Evolutionary conservation across 2,888 invertebrate species (phyloP).

Genomic region (Pherbina coryleti): DNA sequence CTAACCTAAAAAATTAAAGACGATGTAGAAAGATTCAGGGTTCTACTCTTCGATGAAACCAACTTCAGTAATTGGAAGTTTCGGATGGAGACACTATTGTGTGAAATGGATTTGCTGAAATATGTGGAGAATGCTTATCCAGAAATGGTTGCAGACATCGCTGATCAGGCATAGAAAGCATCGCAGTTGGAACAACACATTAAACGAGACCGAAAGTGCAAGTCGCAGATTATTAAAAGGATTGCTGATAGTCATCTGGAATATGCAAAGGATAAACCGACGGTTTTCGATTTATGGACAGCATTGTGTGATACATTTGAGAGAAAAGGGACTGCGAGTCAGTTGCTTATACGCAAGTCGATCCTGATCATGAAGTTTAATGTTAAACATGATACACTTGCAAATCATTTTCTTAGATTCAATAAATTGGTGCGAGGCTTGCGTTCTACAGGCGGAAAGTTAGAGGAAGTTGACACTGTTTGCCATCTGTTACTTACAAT

Average conservation of each 20-base stretch:
- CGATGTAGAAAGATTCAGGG: not conserved
- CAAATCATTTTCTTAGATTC: constrained; percentile 49
- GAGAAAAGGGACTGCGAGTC: constrained; percentile 17
- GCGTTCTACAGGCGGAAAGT: constrained; percentile 58
- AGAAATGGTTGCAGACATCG: not conserved
- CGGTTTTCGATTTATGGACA: not conserved
- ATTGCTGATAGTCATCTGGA: constrained; percentile 12
- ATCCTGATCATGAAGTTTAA: constrained; percentile 5
- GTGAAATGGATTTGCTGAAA: constrained; percentile 42
- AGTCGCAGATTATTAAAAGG: constrained; percentile 44
- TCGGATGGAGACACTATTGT: constrained; percentile 48
- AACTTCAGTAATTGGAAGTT: constrained; percentile 49
- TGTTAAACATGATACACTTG: not conserved
- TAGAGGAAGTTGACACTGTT: constrained; percentile 62
- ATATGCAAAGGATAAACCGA: not conserved
- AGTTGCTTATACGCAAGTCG: not conserved
- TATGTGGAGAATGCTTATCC: constrained; percentile 35
- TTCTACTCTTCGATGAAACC: constrained; percentile 39
- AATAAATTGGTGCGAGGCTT: constrained; percentile 61
- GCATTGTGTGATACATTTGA: not conserved
- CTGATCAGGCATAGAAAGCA: not conserved
- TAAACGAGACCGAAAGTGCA: constrained; percentile 45
- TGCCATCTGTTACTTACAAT: constrained; percentile 61
- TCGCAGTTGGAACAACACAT: constrained; percentile 28
- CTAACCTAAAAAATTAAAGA: not conserved